Base-by-base conservation (phyloP, 2,888 invertebrate genomes). In the Scelioninae gen. 2 region DNA sequence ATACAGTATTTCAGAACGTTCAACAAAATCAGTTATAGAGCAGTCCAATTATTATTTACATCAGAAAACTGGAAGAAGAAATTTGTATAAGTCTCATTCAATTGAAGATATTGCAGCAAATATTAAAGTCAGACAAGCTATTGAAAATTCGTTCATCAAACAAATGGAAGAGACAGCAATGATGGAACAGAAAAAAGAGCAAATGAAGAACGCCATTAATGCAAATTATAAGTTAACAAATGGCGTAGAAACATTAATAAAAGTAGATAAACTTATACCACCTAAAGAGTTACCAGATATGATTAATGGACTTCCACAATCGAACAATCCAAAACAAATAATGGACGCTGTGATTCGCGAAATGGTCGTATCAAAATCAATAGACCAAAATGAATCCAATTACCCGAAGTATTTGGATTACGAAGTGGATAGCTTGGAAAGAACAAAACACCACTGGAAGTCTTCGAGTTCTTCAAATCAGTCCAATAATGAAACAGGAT, bases 401-500 rank as follows among this genome's bases (percentile, higher is more conserved):
- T 11, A 77, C 0, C 19, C 64, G 0, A 76, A 76, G 6, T n/a
- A 48, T 0, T 43, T 75, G 0, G 82, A 82, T 13, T 86, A 85
- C 71, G 86, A 86, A 57, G 82, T 84, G 2, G 86, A 86, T 61
- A 86, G 86, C 67, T 73, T 86, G 11, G 86, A 86, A 31, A 80
- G 85, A 53, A 78, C 82, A 0, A 85, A 82, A 28, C 72, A 77
- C 19, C 63, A 60, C 10, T 46, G 74, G 16, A 83, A 81, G 16
- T 78, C 77, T 0, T 82, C 83, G 3, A 78, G 69, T 1, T 82
- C 84, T 2, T 81, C 83, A 0, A 80, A 78, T 15, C 78, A 77
- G 0, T 79, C 78, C 2, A 76, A 69, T 3, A 77, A 79, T 2
- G 93, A 93, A 79, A 90, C 93, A 0, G 93, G 93, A 80, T 93